phyloP scores from a whole-genome alignment of 2,888 invertebrate genomes.

The Lepidochitona cinerea region DNA sequence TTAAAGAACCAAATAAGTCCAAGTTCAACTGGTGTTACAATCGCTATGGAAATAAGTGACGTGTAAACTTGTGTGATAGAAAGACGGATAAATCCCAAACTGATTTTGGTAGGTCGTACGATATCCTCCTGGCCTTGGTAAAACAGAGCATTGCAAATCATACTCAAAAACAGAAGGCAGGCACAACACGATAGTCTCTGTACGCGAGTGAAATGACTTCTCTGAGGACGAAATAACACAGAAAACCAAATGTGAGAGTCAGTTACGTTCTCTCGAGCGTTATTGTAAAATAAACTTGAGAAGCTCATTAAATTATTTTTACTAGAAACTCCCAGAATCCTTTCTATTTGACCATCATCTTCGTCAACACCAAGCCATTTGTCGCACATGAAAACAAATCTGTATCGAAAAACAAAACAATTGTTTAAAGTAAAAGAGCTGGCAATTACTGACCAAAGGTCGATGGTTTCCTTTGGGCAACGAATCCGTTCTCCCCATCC shows the following conservation, averaged over 20 bases:
- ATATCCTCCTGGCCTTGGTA: slow-evolving; percentile 32
- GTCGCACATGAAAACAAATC: slow-evolving; percentile 60
- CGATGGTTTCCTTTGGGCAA: no score
- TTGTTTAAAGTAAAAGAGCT: not conserved
- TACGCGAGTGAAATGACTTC: slow-evolving; percentile 70
- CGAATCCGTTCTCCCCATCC: no score
- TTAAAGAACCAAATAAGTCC: slow-evolving; percentile 44
- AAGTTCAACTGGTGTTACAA: slow-evolving; percentile 41
- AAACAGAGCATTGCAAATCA: slow-evolving; percentile 55
- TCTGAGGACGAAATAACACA: slow-evolving; percentile 69
- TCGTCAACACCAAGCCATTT: slow-evolving; percentile 70
- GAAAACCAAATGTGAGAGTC: slow-evolving; percentile 73
- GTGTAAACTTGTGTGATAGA: slow-evolving; percentile 42
- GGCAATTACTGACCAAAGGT: no score
- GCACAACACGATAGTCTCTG: slow-evolving; percentile 51
- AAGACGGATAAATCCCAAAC: slow-evolving; percentile 45
- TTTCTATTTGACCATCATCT: slow-evolving; percentile 70
- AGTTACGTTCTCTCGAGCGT: slow-evolving; percentile 62
- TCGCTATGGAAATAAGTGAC: slow-evolving; percentile 37
- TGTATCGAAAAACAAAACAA: slow-evolving; percentile 14
- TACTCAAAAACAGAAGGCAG: slow-evolving; percentile 46
- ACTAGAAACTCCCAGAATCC: slow-evolving; percentile 66
- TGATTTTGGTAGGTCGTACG: slow-evolving; percentile 25
- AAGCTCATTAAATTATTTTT: slow-evolving; percentile 66
- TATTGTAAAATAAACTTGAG: slow-evolving; percentile 66